Evolutionary conservation across 2,797 vertebrate species (phyloP).

Genomic region (Spea hammondii): DNA sequence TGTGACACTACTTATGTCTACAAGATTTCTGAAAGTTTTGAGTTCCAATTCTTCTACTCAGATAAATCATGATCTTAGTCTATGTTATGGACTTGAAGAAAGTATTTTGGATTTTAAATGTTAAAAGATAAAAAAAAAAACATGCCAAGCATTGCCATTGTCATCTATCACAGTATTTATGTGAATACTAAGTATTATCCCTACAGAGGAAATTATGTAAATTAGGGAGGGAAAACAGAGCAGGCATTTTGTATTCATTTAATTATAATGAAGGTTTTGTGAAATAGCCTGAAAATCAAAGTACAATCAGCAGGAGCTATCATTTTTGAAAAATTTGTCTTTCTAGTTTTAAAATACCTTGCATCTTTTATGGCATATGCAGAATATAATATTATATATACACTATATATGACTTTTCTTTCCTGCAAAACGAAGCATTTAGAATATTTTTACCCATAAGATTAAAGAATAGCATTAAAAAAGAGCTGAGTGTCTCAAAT

Average conservation of each 20-base stretch:
- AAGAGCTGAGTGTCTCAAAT: neutral
- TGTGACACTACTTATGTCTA: constrained; percentile 2
- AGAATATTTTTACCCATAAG: neutral
- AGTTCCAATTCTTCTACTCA: constrained; percentile 16
- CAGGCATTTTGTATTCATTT: constrained; percentile 46
- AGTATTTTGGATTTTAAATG: constrained; percentile 14
- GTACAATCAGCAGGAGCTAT: constrained; percentile 27
- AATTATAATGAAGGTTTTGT: constrained; percentile 44
- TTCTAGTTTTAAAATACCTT: constrained; percentile 41
- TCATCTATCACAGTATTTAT: constrained; percentile 42
- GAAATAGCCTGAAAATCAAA: constrained; percentile 48
- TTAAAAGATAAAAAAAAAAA: neutral
- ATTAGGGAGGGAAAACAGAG: constrained; percentile 40
- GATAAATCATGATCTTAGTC: constrained; percentile 15
- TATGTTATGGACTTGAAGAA: constrained; percentile 14
- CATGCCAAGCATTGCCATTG: constrained; percentile 20
- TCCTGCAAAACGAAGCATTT: neutral
- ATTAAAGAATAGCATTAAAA: neutral
- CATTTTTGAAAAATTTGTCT: constrained; percentile 47
- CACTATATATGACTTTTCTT: neutral
- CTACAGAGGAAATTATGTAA: constrained; percentile 52
- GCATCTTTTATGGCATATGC: neutral
- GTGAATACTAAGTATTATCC: constrained; percentile 29
- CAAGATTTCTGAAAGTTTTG: neutral
- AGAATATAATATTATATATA: constrained; percentile 2